Evolutionary conservation across 2,797 vertebrate species (phyloP), one percentile per base, ranked within the genome.

Genomic region (Spea hammondii): DNA sequence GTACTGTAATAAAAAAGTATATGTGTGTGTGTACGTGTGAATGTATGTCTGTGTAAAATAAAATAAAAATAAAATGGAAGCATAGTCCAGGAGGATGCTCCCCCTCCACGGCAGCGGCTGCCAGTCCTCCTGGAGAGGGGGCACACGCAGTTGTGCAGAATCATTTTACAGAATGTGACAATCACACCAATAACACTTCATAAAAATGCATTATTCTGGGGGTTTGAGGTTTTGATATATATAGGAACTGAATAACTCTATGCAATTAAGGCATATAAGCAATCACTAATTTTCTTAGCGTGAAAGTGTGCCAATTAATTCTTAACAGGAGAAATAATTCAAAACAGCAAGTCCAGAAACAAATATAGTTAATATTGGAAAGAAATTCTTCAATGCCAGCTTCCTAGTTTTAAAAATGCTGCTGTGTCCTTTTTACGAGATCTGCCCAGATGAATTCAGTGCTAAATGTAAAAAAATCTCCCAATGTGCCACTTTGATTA

Each of bases 401-500:
- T 62, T 55, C 76, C 84, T 78, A 74, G 79, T 72, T 76, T 74
- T 59, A 82, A 62, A 62, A 86, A 77, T 83, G 77, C 83, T 84
- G 5, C 2, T 45, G 14, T 87, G 86, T 90, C 86, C 84, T 50
- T 90, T 89, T 86, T 84, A 89, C 81, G 87, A 90, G 79, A 90
- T 90, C 92, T 83, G 89, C 92, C 90, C 89, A 90, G 91, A 95
- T 92, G 92, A 94, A 94, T 93, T 93, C 91, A 87, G 89, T 87
- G 8, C 88, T 92, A 89, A 89, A 93, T 89, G 94, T 94, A 95
- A 93, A 93, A 32, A 88, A 95, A 92, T 96, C 93, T 94, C 94
- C 92, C 92, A 95, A 93, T 91, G 92, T 94, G 95, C 94, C 95
- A 96, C 87, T 95, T 95, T 96, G 95, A 96, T 97, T 96, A 95